Percentiles rank a stretch among this genome's conserved stretches.
phyloP scores from a whole-genome alignment of 2,113 vertebrate species.

The Pristiophorus japonicus region DNA sequence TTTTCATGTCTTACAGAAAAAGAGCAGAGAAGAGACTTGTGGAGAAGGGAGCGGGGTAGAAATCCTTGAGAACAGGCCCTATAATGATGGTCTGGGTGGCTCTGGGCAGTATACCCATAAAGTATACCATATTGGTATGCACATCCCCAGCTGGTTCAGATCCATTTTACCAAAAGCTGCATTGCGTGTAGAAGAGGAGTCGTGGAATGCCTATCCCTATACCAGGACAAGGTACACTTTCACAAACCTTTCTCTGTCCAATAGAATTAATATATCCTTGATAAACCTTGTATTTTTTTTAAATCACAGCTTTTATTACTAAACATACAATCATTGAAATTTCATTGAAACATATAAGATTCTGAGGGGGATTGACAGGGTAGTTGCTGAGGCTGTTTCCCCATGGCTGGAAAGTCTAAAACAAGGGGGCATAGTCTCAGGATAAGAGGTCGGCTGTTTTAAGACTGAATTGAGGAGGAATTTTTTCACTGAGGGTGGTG shows the following conservation, averaged over 20 bases:
- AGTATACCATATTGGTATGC: constrained; percentile 95
- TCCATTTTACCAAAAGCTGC: constrained; percentile 92
- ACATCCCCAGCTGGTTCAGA: constrained; percentile 95
- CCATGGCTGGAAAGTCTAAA: too few relatives aligned
- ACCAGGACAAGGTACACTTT: constrained; percentile 78
- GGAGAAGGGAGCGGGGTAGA: constrained; percentile 92
- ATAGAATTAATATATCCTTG: too few relatives aligned
- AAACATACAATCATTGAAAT: too few relatives aligned
- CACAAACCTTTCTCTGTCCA: background rate
- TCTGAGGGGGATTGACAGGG: too few relatives aligned
- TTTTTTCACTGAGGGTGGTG: too few relatives aligned
- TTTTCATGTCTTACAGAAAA: constrained; percentile 65
- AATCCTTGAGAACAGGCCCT: constrained; percentile 88
- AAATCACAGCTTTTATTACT: too few relatives aligned
- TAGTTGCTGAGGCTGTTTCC: too few relatives aligned
- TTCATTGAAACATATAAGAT: too few relatives aligned
- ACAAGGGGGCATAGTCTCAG: too few relatives aligned
- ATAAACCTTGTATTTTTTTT: too few relatives aligned
- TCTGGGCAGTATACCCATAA: constrained; percentile 89
- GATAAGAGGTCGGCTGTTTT: too few relatives aligned
- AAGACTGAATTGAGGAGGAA: too few relatives aligned
- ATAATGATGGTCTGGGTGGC: constrained; percentile 83
- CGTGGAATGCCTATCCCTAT: constrained; percentile 94
- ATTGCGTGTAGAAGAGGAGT: constrained; percentile 86
- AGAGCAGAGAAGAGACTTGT: constrained; percentile 85